Percentiles rank a stretch among this genome's conserved stretches.
Evolutionary conservation across 1,140 invertebrate genomes (phyloP).

Genomic region (Chironomus tepperi): DNA sequence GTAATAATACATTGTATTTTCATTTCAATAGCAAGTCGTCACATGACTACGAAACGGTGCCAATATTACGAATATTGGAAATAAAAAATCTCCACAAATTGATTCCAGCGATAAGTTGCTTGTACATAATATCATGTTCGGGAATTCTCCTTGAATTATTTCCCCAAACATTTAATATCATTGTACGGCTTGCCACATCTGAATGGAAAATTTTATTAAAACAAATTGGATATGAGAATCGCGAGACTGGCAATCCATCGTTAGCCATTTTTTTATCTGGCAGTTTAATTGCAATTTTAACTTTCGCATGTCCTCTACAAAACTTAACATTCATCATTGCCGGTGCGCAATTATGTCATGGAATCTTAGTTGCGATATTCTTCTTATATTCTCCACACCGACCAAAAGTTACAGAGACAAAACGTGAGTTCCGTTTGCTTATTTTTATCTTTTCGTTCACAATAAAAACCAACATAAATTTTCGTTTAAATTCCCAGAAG

Average conservation of each 20-base stretch:
- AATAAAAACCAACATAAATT: conserved; percentile 6
- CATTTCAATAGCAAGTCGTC: background rate
- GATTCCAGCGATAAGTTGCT: conserved; percentile 49
- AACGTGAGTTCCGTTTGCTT: conserved; percentile 28
- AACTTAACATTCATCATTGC: conserved; percentile 37
- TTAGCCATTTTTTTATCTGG: conserved; percentile 56
- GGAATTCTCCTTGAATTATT: conserved; percentile 52
- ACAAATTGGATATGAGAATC: conserved; percentile 53
- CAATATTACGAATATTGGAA: conserved; percentile 51
- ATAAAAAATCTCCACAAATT: conserved; percentile 50
- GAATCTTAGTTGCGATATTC: conserved; percentile 34
- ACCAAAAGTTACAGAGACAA: conserved; percentile 36
- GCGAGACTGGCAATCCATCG: conserved; percentile 54
- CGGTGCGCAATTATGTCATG: conserved; percentile 34
- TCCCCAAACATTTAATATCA: conserved; percentile 47
- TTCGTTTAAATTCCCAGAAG: conserved; percentile 25
- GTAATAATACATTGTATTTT: background rate
- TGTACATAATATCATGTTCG: conserved; percentile 49
- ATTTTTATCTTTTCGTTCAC: background rate
- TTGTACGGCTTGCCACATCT: conserved; percentile 49
- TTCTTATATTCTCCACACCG: conserved; percentile 35
- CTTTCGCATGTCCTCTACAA: conserved; percentile 53
- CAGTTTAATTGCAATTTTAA: conserved; percentile 54
- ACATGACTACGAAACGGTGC: conserved; percentile 45
- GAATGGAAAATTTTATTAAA: conserved; percentile 55